Base-by-base conservation (phyloP, 2,888 invertebrate genomes). In the Ormyrus rosae region DNA sequence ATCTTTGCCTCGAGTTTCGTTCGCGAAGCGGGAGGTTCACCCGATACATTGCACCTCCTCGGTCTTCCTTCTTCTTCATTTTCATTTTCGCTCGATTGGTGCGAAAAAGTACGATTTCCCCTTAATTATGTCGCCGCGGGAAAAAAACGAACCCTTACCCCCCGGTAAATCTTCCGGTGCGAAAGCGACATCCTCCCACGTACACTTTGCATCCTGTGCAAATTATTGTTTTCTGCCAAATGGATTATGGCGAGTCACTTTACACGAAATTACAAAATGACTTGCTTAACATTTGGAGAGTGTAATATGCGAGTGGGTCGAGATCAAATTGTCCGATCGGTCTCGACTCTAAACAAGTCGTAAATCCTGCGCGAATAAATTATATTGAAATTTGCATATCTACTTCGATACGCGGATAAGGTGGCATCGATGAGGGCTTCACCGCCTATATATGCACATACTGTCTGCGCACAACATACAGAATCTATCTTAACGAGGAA, bases 1-100 rank as follows among this genome's bases (percentile, higher is more conserved):
- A 78, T 75, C 71, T 67, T 75, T 76, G 63, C 81, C 78, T 81
- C 81, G 78, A 81, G 78, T 88, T 85, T 84, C 86, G 86, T 87
- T 86, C 34, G 46, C 48, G 61, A 4, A 64, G 63, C 45, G 58
- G 53, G 50, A n/a, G 67, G 56, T 78, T 71, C 81, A 81, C 64
- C 72, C 81, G 81, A 81, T 78, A 81, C 79, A 73, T 70, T 61
- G 69, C 70, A 55, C 80, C 68, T 67, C 56, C 56, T 60, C 78
- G 61, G 58, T 79, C 74, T 74, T 73, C 74, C 65, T 61, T 71
- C 55, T 77, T 60, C 73, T 64, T 74, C 76, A 19, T 65, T 76
- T 77, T 61, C 75, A 61, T n/a, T 53, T 34, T 67, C 50, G 56
- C 64, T 53, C 64, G 50, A 55, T 48, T 19, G 61, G n/a, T 56